Evolutionary conservation across 2,888 invertebrate genomes (phyloP), one percentile per base, ranked within the genome.

Genomic region (Bhutanitis thaidina): DNA sequence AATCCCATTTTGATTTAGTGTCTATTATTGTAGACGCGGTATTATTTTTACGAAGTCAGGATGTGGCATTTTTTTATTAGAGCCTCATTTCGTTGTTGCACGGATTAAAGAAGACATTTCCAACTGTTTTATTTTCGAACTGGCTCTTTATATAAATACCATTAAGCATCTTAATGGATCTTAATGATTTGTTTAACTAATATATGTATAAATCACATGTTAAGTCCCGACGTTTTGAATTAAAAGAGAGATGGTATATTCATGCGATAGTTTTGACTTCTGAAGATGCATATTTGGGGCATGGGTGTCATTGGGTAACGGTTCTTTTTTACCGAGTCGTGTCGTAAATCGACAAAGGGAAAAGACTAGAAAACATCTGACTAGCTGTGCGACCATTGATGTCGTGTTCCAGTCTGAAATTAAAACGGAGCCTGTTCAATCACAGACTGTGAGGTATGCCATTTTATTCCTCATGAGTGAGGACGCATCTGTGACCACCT

Each of bases 1-100:
- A 70, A 71, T 72, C 65, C 66, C 53, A 65, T 66, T 75, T 74
- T 77, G 74, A 77, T 77, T 76, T 73, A 77, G 61, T 50, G 53
- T 61, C 69, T 77, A 77, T 82, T 81, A 80, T 77, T 73, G 67
- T 68, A 75, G 75, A 63, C 74, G 75, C 25, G 30, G 36, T 44
- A 20, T 41, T 49, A 29, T 20, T 29, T 27, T 63, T 13, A 14
- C 52, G 59, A 53, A 53, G 64, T 68, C 65, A 48, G 58, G 56
- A 59, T 61, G 54, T 53, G 45, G 54, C 54, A 59, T 66, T 34
- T 69, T 34, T 69, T 69, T 65, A 67, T 67, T 60, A 61, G 63
- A 58, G 56, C 55, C 52, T 52, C 68, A 69, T 69, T 71, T 69
- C 69, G 70, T 71, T 67, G 62, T 66, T 57, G 55, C 49, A 45